Conservation (phyloP, 2,113 vertebrate genomes). For the Aegithalos caudatus region DNA sequence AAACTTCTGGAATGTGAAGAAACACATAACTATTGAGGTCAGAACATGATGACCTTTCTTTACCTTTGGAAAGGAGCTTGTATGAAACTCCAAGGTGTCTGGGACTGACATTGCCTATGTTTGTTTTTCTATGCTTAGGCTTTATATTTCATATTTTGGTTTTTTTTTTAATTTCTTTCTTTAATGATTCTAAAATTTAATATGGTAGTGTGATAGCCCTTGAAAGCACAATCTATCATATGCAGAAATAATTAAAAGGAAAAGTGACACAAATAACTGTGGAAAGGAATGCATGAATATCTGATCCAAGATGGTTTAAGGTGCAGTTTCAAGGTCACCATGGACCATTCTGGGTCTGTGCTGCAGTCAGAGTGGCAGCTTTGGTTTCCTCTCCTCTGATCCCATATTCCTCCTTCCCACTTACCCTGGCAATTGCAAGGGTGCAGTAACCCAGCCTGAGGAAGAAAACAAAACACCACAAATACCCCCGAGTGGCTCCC, state of each 20-base stretch:
- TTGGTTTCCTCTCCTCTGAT: background rate
- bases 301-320: background rate
- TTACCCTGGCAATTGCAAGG: background rate
- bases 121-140: background rate
- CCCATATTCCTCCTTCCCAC: fast-evolving
- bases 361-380: background rate
- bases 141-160: background rate
- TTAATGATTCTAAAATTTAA: background rate
- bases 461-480: background rate
- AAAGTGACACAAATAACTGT: background rate
- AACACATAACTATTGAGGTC: background rate
- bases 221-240: background rate
- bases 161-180: background rate
- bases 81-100: background rate
- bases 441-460: background rate
- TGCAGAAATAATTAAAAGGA: background rate
- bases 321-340: background rate
- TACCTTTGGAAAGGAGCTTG: background rate
- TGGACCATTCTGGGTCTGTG: background rate
- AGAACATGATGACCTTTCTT: background rate
- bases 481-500: fast-evolving
- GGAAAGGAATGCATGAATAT: background rate
- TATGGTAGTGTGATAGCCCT: background rate
- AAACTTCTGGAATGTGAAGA: background rate
- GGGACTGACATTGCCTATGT: background rate